Percentiles rank a stretch among this genome's conserved stretches.
phyloP scores from a whole-genome alignment of 2,113 vertebrate species.

The Struthidea cinerea region DNA sequence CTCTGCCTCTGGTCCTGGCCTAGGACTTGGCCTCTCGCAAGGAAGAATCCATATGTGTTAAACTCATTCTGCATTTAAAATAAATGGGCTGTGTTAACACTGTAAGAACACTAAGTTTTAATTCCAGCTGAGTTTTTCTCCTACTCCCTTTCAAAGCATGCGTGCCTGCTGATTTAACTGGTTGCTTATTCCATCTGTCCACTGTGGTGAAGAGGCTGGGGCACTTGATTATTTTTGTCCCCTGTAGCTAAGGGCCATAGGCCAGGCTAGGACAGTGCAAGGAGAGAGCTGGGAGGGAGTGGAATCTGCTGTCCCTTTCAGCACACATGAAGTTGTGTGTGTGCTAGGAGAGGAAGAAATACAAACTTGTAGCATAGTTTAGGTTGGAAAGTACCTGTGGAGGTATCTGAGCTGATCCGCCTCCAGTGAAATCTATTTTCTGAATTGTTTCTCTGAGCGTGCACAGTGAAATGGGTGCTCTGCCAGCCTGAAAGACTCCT shows the following conservation, averaged over 20 bases:
- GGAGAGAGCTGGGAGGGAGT: background rate
- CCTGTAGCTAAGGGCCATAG: background rate
- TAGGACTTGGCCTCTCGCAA: background rate
- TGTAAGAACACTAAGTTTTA: background rate
- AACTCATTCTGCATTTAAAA: background rate
- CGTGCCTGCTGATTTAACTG: background rate
- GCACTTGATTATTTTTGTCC: background rate
- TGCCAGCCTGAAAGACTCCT: background rate
- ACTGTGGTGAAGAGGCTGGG: background rate
- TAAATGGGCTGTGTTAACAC: background rate
- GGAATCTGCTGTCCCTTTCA: background rate
- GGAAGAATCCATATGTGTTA: background rate
- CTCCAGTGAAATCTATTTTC: background rate
- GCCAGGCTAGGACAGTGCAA: background rate
- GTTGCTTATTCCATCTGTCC: background rate
- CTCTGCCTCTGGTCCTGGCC: background rate
- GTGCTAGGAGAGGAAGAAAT: background rate
- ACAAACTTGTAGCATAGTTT: background rate
- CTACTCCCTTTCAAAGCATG: background rate
- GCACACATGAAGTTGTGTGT: accelerated
- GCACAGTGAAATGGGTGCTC: background rate
- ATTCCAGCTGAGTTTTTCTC: background rate
- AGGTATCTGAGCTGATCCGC: background rate
- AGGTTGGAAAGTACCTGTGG: background rate
- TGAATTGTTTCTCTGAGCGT: background rate